These are phyloP conservation scores for Aselliscus stoliczkanus DNA, from an alignment of 2,797 vertebrate genomes.

Conservation along the genomic window DNA sequence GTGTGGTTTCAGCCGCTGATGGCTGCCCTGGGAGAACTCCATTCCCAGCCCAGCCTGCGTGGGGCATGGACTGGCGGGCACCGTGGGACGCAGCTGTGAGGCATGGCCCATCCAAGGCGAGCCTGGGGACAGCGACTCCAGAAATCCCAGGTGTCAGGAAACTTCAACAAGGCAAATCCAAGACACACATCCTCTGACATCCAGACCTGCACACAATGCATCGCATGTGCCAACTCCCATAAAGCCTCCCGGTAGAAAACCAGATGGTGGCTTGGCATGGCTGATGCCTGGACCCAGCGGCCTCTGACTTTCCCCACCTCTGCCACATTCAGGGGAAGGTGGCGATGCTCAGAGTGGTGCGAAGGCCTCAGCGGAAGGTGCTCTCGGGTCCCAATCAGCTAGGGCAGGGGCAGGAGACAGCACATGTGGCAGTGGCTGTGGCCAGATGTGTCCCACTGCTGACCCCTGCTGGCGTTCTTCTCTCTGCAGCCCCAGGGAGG, in stretches of 20 bases:
- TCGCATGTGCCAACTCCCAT: background rate
- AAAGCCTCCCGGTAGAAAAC: background rate
- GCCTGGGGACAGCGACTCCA: background rate
- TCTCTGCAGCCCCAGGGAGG: background rate
- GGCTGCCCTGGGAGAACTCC: background rate
- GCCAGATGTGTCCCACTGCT: slow-evolving; percentile 19
- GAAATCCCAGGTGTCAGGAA: background rate
- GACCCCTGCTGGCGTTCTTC: slow-evolving; percentile 53
- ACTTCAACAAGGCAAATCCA: background rate
- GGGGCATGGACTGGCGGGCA: accelerated
- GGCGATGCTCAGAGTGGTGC: background rate
- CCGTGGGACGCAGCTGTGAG: background rate
- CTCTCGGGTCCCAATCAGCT: too few species aligned
- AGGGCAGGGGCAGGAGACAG: background rate
- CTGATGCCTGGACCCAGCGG: background rate
- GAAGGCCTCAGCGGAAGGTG: background rate
- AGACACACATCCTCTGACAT: background rate
- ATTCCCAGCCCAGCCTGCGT: background rate
- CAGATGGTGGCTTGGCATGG: background rate
- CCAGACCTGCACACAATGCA: background rate
- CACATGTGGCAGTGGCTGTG: background rate
- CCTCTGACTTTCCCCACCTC: background rate
- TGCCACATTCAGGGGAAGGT: background rate
- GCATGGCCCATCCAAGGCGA: background rate
- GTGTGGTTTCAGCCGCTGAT: background rate